phyloP scores from a whole-genome alignment of 2,113 vertebrate genomes.

The Macroglossus sobrinus region DNA sequence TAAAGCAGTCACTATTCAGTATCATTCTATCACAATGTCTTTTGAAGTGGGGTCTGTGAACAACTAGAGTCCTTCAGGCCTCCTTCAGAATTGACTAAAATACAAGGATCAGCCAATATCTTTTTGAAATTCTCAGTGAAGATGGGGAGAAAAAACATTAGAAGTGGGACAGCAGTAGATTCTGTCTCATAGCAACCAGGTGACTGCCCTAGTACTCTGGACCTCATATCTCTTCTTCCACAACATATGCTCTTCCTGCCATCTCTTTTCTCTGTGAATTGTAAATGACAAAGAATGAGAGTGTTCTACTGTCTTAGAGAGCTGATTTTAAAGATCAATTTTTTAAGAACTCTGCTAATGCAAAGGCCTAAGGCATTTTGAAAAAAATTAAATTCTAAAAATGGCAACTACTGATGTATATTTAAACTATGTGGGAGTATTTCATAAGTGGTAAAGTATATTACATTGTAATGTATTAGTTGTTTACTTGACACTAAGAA shows the following conservation, averaged over 20 bases:
- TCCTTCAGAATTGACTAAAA: background rate
- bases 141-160: background rate
- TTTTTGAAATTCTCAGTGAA: slow-evolving; percentile 1
- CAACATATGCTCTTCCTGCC: background rate
- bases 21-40: background rate
- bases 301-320: background rate
- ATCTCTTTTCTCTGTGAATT: background rate
- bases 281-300: background rate
- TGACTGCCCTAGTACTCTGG: background rate
- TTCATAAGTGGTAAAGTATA: background rate
- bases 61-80: background rate
- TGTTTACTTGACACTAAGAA: background rate
- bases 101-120: background rate
- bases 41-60: background rate
- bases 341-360: background rate
- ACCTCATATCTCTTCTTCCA: background rate
- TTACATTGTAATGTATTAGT: background rate
- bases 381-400: slow-evolving; percentile 1
- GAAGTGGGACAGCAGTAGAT: background rate
- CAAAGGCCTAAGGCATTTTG: background rate
- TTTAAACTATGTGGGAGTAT: background rate
- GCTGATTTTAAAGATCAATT: background rate
- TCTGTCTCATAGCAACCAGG: background rate
- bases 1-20: background rate
- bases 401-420: background rate